Percentiles rank a stretch among this genome's conserved stretches.
Conservation (phyloP, 2,113 vertebrate genomes). For the Halcyon malimbica region DNA sequence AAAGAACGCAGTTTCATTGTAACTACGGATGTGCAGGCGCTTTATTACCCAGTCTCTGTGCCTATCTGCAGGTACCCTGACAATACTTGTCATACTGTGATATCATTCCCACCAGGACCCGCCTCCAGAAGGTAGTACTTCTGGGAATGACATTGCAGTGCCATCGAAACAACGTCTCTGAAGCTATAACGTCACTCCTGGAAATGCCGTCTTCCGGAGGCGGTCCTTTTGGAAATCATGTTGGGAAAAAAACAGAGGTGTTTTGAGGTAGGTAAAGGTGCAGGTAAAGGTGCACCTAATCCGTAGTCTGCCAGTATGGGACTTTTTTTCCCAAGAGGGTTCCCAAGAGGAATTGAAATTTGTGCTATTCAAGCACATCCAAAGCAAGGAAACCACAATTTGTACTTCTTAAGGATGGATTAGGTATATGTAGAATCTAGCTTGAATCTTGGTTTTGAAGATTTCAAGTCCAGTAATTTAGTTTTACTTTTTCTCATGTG, state of each 20-base stretch:
- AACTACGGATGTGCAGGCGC: conserved; percentile 10
- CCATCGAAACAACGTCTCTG: conserved; percentile 72
- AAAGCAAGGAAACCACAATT: not conserved
- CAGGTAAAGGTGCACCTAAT: conserved; percentile 60
- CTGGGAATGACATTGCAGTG: conserved; percentile 79
- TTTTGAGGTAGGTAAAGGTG: conserved; percentile 78
- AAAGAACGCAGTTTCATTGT: not conserved
- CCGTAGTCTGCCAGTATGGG: conserved; percentile 23
- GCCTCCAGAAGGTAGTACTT: conserved; percentile 82
- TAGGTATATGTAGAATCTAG: not conserved
- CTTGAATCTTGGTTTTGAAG: not conserved
- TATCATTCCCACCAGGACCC: conserved; percentile 80
- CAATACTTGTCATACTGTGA: conserved; percentile 77
- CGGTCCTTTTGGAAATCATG: conserved; percentile 82
- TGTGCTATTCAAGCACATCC: not conserved
- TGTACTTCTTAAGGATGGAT: not conserved
- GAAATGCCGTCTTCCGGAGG: conserved; percentile 81
- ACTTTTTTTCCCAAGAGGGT: conserved; percentile 22
- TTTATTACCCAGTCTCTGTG: conserved; percentile 61
- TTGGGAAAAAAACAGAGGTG: conserved; percentile 76
- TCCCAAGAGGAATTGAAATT: conserved; percentile 10
- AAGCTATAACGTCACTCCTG: conserved; percentile 78
- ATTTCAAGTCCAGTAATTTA: not conserved
- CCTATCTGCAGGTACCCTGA: conserved; percentile 69
- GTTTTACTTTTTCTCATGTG: not conserved